These are phyloP conservation scores for Mamestra configurata DNA, from an alignment of 1,140 invertebrate species.

Conservation along the genomic window DNA sequence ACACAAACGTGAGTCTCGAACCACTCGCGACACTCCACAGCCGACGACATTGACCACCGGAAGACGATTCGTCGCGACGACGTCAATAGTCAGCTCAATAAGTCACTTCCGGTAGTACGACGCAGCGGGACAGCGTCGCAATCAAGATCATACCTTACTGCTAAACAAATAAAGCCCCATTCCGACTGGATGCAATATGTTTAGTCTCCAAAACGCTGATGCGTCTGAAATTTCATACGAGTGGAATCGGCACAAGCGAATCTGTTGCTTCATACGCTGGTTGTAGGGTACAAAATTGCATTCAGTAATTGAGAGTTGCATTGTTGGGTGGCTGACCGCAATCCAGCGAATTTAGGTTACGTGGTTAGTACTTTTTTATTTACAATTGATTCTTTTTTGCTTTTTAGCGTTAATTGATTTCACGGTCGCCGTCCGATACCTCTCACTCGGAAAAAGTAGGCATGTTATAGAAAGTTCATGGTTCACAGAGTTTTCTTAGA, in stretches of 20 bases:
- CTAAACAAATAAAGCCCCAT: constrained; percentile 44
- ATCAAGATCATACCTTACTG: constrained; percentile 24
- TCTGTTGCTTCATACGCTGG: constrained; percentile 12
- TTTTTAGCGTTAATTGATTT: constrained; percentile 43
- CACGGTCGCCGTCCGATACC: constrained; percentile 26
- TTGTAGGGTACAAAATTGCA: constrained; percentile 35
- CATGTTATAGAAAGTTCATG: constrained; percentile 42
- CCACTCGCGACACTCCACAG: not conserved
- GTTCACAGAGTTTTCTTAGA: constrained; percentile 19
- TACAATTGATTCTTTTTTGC: constrained; percentile 41
- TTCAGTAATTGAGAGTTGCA: constrained; percentile 18
- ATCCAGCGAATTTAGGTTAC: constrained; percentile 53
- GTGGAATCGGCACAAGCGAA: constrained; percentile 44
- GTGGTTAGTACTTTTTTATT: constrained; percentile 40
- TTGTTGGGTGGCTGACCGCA: constrained; percentile 50
- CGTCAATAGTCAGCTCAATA: constrained; percentile 72
- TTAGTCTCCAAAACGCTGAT: constrained; percentile 47
- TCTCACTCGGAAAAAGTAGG: constrained; percentile 39
- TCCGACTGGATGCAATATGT: not conserved
- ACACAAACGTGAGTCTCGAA: not conserved
- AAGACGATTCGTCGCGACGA: constrained; percentile 71
- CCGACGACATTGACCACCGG: constrained; percentile 76
- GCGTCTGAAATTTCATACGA: constrained; percentile 50
- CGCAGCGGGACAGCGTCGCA: constrained; percentile 3
- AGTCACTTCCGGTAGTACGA: constrained; percentile 66